A percentile compares a stretch with the other conserved stretches of the same genome.
phyloP scores from a whole-genome alignment of 1,140 invertebrate genomes.

The Penaeus vannamei region DNA sequence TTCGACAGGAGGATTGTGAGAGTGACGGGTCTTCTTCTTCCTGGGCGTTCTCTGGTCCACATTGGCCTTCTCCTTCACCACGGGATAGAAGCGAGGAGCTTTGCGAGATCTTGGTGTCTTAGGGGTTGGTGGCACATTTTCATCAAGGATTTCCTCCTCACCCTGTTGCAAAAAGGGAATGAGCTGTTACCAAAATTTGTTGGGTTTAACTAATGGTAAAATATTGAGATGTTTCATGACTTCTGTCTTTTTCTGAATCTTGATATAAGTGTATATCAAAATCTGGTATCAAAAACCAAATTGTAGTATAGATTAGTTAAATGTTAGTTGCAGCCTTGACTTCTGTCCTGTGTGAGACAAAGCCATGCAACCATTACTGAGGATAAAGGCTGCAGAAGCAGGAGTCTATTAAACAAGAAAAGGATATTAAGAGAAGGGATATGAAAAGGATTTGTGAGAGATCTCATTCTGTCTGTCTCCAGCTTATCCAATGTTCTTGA shows the following conservation, averaged over 20 bases:
- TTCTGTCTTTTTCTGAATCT: background rate
- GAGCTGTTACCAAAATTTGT: background rate
- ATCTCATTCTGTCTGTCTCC: too few relatives aligned
- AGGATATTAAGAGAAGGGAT: too few relatives aligned
- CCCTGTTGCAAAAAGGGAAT: conserved; percentile 32
- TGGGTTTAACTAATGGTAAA: background rate
- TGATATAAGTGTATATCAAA: too few relatives aligned
- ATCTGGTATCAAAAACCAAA: too few relatives aligned
- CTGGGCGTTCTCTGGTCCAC: conserved; percentile 77
- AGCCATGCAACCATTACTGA: too few relatives aligned
- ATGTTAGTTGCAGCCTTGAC: too few relatives aligned
- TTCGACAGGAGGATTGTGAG: conserved; percentile 87
- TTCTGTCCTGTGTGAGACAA: too few relatives aligned
- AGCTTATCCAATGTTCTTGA: too few relatives aligned
- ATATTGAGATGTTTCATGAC: background rate
- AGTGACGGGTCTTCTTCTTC: conserved; percentile 93
- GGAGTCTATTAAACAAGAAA: too few relatives aligned
- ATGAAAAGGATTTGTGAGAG: too few relatives aligned
- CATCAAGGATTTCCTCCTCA: conserved; percentile 54
- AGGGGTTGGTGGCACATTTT: conserved; percentile 69
- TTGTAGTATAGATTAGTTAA: too few relatives aligned
- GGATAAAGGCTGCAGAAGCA: too few relatives aligned
- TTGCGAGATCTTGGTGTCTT: conserved; percentile 69
- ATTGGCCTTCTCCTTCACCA: conserved; percentile 84
- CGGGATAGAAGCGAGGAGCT: conserved; percentile 90